Evolutionary conservation across 2,888 invertebrate species (phyloP), one percentile per base, ranked within the genome.

Genomic region (Abscondita cerata): DNA sequence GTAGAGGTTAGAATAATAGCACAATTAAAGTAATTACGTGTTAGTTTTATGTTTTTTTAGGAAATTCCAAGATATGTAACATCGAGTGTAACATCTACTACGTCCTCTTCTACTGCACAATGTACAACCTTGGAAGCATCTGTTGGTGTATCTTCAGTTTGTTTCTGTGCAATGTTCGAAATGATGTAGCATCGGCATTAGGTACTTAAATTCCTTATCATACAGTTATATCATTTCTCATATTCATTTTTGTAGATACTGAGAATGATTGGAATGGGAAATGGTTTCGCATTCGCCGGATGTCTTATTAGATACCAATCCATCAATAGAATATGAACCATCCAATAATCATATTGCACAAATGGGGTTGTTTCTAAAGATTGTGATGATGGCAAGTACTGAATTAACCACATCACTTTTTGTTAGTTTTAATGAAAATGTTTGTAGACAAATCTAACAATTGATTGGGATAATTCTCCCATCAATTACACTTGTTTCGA

Each of bases 351-450:
- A 81, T 18, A n/a, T 6, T 15, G 77, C 85, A 16, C 76, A 78
- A 64, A 89, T 89, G 88, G 88, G 88, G 75, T 82, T 33, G 69
- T 79, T 19, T 78, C 79, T 52, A 64, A 72, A 1, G 66, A 78
- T 0, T 91, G 91, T 76, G 91, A 91, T 75, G 86, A 90, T 81
- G 90, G 84, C 83, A 85, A 78, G 90, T 89, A 78, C 72, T 18
- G 12, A 18, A 12, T 57, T 25, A 50, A n/a, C 8, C 13, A 31
- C 1, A 20, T 2, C 13, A 11, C 9, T 18, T 9, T 44, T n/a
- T 16, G 13, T 33, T 48, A 13, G 11, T 52, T 1, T 40, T 53
- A 9, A 12, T 8, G 2, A 8, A 6, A 34, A 19, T 15, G 18
- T 44, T 81, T 81, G 41, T 72, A 89, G 89, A 82, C 82, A 9